phyloP scores from a whole-genome alignment of 2,888 invertebrate species.

The Orchesella flavescens region DNA sequence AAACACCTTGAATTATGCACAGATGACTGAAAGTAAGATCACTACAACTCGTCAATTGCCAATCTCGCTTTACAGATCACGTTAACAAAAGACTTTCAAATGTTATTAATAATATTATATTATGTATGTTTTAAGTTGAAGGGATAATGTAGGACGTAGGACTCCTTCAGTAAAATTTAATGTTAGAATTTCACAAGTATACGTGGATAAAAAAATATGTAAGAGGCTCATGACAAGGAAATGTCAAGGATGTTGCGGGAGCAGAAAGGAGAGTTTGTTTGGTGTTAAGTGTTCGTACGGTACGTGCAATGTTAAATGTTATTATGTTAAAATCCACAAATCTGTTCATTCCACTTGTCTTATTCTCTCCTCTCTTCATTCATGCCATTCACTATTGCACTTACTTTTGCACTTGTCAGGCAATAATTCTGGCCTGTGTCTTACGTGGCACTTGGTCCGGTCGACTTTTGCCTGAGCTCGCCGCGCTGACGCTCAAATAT shows the following conservation, averaged over 20 bases:
- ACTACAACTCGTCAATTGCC: no score
- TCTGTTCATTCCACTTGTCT: neutral
- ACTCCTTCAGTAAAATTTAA: no score
- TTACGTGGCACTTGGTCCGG: conserved; percentile 2
- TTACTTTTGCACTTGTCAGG: neutral
- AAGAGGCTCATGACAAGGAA: neutral
- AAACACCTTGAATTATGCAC: neutral
- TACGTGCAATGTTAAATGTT: neutral
- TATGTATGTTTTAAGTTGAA: no score
- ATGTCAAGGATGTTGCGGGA: no score
- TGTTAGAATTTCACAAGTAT: neutral
- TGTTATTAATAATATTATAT: no score
- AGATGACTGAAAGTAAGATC: neutral
- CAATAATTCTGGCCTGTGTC: neutral
- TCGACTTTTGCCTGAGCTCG: neutral
- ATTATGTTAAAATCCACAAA: neutral
- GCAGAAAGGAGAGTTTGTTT: neutral
- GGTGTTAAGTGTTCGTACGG: neutral
- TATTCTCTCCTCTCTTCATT: neutral
- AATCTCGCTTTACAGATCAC: no score
- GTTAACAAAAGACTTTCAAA: no score
- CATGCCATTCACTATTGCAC: neutral
- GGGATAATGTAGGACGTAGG: no score
- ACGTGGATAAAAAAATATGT: neutral
- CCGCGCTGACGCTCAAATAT: neutral